phyloP scores from a whole-genome alignment of 1,140 invertebrate genomes.

The Pseudomyrmex concolor region DNA sequence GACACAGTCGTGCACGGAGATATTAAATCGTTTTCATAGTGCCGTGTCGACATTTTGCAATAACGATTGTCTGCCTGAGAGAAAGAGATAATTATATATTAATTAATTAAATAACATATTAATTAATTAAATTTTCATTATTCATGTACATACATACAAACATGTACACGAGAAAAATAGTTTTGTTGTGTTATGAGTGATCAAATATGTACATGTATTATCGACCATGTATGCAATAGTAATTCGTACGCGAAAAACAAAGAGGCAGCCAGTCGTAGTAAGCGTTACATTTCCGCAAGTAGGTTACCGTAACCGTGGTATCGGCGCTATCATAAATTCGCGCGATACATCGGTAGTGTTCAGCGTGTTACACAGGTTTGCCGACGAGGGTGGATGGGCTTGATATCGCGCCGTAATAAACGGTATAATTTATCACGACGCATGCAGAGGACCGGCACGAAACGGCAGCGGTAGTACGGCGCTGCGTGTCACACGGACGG shows the following conservation, averaged over 20 bases:
- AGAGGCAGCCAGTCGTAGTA: background rate
- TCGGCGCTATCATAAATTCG: constrained; percentile 62
- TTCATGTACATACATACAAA: no score
- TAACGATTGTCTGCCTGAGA: background rate
- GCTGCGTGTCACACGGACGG: constrained; percentile 63
- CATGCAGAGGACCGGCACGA: constrained; percentile 32
- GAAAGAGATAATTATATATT: background rate
- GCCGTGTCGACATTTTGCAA: background rate
- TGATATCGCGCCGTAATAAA: constrained; percentile 59
- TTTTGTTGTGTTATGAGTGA: background rate
- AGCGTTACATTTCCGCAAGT: constrained; percentile 49
- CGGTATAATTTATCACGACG: constrained; percentile 60
- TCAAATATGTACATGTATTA: no score
- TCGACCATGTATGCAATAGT: background rate
- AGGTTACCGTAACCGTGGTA: constrained; percentile 57
- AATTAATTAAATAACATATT: background rate
- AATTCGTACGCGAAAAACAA: constrained; percentile 17
- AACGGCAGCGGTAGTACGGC: constrained; percentile 57
- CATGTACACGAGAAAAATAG: background rate
- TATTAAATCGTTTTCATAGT: constrained; percentile 41
- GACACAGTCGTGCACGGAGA: background rate
- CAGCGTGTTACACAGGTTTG: constrained; percentile 49
- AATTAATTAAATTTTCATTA: no score
- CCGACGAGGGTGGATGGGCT: constrained; percentile 16
- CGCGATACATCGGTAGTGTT: constrained; percentile 47